These are phyloP conservation scores for Microhierax caerulescens DNA, from an alignment of 2,797 vertebrate genomes.

Conservation along the genomic window DNA sequence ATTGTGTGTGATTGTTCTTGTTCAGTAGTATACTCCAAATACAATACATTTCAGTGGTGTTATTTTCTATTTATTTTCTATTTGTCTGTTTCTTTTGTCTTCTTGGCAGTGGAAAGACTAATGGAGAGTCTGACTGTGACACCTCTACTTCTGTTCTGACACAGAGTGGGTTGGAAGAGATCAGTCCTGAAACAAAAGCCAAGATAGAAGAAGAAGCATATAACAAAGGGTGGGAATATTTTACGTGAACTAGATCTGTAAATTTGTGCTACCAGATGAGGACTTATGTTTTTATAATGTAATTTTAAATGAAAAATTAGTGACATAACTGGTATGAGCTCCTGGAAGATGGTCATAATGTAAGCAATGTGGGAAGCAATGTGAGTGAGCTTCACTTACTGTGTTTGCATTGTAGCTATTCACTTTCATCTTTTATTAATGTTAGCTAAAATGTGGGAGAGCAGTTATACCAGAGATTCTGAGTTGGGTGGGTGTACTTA, in stretches of 20 bases:
- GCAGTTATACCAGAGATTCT: not conserved
- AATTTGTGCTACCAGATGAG: not conserved
- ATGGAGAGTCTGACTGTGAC: slow-evolving; percentile 82
- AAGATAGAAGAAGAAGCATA: slow-evolving; percentile 93
- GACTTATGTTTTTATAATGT: not conserved
- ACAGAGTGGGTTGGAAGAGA: slow-evolving; percentile 81
- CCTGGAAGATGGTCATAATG: not conserved
- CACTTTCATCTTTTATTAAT: not conserved
- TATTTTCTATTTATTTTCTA: not conserved
- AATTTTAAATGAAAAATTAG: not conserved
- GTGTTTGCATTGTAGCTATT: not conserved
- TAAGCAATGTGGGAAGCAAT: not conserved
- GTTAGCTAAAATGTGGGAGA: not conserved
- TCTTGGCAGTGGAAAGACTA: slow-evolving; percentile 88
- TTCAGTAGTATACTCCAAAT: not conserved
- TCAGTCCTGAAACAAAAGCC: slow-evolving; percentile 86
- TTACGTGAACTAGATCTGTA: not conserved
- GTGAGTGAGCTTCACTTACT: not conserved
- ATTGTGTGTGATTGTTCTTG: not conserved
- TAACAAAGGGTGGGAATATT: slow-evolving; percentile 85
- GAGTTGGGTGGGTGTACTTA: not conserved
- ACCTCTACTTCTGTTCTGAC: slow-evolving; percentile 66
- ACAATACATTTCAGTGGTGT: not conserved
- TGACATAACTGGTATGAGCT: not conserved
- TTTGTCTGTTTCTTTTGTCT: slow-evolving; percentile 67